Base-by-base conservation (phyloP, 2,888 invertebrate genomes). In the Plagodis dolabraria region DNA sequence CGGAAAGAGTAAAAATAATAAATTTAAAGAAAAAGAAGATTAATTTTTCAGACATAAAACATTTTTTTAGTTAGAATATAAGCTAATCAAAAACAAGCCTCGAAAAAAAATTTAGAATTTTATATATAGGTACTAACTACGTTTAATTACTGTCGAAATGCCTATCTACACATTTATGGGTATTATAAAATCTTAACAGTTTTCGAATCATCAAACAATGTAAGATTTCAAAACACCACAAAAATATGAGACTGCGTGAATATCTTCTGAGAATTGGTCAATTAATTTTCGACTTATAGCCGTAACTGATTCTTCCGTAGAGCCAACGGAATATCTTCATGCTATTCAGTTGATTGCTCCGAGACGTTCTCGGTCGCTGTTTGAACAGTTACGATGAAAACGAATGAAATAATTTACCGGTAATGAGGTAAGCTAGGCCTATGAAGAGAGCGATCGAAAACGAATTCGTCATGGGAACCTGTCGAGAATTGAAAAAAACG, bases 261-360 rank as follows among this genome's bases (percentile, higher is more conserved):
- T 57, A 35, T 35, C 12, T 47, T 53, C 53, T 45, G 6, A 46
- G 45, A 60, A 57, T 53, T 57, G 53, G 45, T 57, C 59, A 62
- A 64, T 63, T 62, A 63, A 61, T 44, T 48, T 44, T 44, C 12
- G 43, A 35, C 10, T 36, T 36, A 57, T 45, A 51, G 38, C 52
- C 60, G 57, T 52, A 48, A 49, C 56, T 11, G 44, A 53, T 62
- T 52, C 49, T 50, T 42, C 63, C 34, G 57, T 50, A 42, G 48
- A 49, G 40, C 49, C 52, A 68, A 64, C 60, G 60, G 65, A 57
- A 61, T 60, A 52, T 47, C 55, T 64, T 65, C 59, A 64, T 56
- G 67, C 55, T 58, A 57, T 53, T 65, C 59, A 61, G 49, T 56
- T 48, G 54, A 60, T 55, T 59, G 52, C 46, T 55, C 36, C 5